Conservation (phyloP, 2,797 vertebrate genomes). For the Propithecus deckenii region DNA sequence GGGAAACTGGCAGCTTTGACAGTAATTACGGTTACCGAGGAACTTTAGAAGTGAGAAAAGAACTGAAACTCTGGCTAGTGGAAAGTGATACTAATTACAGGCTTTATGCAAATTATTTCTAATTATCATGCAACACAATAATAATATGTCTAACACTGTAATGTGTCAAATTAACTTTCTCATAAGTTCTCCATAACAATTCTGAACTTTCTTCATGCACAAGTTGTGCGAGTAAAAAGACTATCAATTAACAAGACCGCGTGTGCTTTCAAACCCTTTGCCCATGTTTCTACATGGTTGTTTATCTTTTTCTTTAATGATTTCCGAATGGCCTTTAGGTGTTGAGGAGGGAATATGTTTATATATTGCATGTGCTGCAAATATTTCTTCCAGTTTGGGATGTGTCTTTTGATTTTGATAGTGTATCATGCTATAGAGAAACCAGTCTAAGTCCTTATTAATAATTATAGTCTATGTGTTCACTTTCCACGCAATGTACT, state of each 20-base stretch:
- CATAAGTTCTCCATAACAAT: slow-evolving; percentile 47
- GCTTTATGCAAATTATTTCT: slow-evolving; percentile 70
- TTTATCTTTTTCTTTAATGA: neutral
- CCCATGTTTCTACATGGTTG: neutral
- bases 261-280: neutral
- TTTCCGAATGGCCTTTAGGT: slow-evolving; percentile 10
- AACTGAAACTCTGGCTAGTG: slow-evolving; percentile 57
- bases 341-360: neutral
- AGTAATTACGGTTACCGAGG: slow-evolving; percentile 63
- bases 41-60: slow-evolving; percentile 66
- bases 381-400: slow-evolving; percentile 10
- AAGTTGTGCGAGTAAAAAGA: slow-evolving; percentile 23
- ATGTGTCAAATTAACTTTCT: slow-evolving; percentile 64
- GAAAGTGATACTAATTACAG: slow-evolving; percentile 71
- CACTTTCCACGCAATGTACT: neutral
- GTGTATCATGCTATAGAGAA: neutral
- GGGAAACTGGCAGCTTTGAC: slow-evolving; percentile 47
- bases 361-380: neutral
- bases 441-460: neutral
- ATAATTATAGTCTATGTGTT: neutral
- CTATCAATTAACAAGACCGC: neutral
- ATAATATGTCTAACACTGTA: slow-evolving; percentile 71
- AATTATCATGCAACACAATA: slow-evolving; percentile 73
- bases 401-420: neutral
- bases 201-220: slow-evolving; percentile 44